Evolutionary conservation across 2,797 vertebrate genomes (phyloP).

Genomic region (Euphonia xanthogaster): DNA sequence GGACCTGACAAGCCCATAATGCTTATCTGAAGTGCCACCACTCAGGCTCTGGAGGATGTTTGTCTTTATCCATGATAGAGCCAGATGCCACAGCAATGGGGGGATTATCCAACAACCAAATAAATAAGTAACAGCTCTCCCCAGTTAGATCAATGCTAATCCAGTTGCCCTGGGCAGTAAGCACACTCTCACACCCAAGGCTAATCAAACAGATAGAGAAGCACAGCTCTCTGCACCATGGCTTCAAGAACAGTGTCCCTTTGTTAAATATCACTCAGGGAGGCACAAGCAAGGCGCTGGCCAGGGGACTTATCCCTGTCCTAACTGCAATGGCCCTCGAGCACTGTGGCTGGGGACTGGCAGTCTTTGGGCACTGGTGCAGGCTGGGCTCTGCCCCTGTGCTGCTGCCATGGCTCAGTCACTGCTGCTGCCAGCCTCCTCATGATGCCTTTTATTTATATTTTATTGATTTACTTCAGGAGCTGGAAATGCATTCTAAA

Average conservation of each 20-base stretch:
- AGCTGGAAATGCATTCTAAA: not conserved
- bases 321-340: not conserved
- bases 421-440: not conserved
- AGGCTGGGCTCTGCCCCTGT: not conserved
- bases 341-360: not conserved
- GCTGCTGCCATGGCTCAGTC: not conserved
- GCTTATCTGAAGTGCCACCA: not conserved
- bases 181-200: not conserved
- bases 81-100: conserved; percentile 34
- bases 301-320: not conserved
- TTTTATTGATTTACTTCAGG: conserved; percentile 36
- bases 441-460: conserved; percentile 6
- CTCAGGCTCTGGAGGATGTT: not conserved
- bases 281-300: not conserved
- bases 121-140: conserved; percentile 45
- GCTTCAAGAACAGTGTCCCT: not conserved
- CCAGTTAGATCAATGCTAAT: conserved; percentile 39
- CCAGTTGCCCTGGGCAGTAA: conserved; percentile 11
- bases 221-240: not conserved
- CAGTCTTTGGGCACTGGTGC: fast-evolving
- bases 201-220: not conserved
- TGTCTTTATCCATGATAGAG: not conserved
- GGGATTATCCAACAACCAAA: conserved; percentile 53
- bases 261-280: not conserved
- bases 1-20: not conserved